Evolutionary conservation across 2,888 invertebrate species (phyloP), one percentile per base, ranked within the genome.

Genomic region (Incurvaria masculella): DNA sequence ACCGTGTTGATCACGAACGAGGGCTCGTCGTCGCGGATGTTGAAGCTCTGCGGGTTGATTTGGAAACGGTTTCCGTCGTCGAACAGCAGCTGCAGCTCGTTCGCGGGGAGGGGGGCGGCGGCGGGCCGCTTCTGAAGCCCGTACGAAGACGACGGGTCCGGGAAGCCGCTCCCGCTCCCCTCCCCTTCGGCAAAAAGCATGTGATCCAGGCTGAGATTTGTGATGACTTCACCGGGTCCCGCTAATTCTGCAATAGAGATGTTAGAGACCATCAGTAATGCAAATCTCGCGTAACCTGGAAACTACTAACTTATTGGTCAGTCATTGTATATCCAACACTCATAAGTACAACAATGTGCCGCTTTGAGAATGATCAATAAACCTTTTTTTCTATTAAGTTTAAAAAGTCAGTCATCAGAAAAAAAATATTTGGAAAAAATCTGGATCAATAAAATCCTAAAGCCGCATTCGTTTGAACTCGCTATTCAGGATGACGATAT

Each of bases 191-290:
- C 57, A 56, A 62, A 73, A n/a, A 82, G 59, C 27, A 68, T 72
- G 59, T 81, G 80, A 50, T 79, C 76, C 0, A 83, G 68, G 47
- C 69, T 76, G 26, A 81, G 66, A 0, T 74, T 76, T 6, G 80
- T 79, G 2, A 80, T 68, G 48, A 68, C 68, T 46, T 62, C 58
- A 44, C 65, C 64, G 38, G 65, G 66, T 2, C 57, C 55, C 2
- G 62, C 59, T 1, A 56, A 45, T 53, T 72, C 72, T 72, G 61
- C 2, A 62, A 62, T 44, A 38, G n/a, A 33, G 10, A 21, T 38
- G 27, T 21, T 4, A 23, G 17, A 23, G n/a, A 10, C 17, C 44
- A 17, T 23, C 21, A 21, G 21, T 23, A 17, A 20, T 42, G n/a
- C 21, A 20, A 21, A 19, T 42, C 42, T 21, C 16, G n/a, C 17